These are phyloP conservation scores for Ellobium chinense DNA, from an alignment of 2,888 invertebrate genomes.

Conservation along the genomic window DNA sequence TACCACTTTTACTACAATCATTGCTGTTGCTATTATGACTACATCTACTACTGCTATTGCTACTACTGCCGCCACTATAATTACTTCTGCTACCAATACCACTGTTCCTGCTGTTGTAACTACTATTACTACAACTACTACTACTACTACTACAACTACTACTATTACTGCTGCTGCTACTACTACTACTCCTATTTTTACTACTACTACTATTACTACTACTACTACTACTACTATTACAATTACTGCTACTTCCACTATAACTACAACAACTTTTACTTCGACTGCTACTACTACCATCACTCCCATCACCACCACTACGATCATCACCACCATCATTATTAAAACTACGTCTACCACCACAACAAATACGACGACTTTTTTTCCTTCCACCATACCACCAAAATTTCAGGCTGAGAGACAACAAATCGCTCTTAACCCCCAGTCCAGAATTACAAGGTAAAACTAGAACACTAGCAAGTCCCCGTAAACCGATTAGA, in stretches of 20 bases:
- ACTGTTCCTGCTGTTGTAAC: not conserved
- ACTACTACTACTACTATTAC: conserved; percentile 42
- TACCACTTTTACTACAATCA: not conserved
- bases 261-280: too few species aligned
- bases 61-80: not conserved
- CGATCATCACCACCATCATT: conserved; percentile 4
- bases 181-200: conserved; percentile 43
- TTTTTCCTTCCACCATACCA: not conserved
- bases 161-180: conserved; percentile 42
- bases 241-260: not conserved
- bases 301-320: conserved; percentile 10
- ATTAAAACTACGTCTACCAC: conserved; percentile 11
- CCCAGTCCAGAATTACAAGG: too few species aligned
- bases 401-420: too few species aligned
- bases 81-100: conserved; percentile 1
- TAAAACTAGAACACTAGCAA: too few species aligned
- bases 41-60: conserved; percentile 17
- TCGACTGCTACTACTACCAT: not conserved
- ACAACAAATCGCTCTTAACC: too few species aligned
- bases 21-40: not conserved
- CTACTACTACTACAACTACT: conserved; percentile 37
- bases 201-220: conserved; percentile 34
- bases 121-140: not conserved
- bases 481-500: too few species aligned
- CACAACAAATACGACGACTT: not conserved